A percentile compares a stretch with the other conserved stretches of the same genome.
phyloP scores from a whole-genome alignment of 2,797 vertebrate species.

The Brachymystax lenok region DNA sequence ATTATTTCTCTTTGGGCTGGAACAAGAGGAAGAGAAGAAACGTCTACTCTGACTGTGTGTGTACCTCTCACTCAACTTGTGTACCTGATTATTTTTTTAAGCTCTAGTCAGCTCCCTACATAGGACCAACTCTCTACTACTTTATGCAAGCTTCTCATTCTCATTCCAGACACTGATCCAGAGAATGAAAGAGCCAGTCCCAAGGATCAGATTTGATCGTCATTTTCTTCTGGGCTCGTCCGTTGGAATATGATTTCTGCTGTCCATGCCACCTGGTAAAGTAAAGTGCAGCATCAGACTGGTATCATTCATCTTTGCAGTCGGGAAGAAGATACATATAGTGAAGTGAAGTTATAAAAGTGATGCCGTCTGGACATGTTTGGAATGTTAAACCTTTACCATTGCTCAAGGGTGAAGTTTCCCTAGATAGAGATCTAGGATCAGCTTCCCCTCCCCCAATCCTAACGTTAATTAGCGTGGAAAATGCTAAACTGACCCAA shows the following conservation, averaged over 20 bases:
- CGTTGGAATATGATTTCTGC: background rate
- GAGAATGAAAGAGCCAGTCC: background rate
- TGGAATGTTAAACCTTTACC: too few species aligned
- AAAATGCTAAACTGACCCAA: too few species aligned
- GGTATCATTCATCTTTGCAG: background rate
- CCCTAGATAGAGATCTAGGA: too few species aligned
- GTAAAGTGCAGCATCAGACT: background rate
- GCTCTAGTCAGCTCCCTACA: background rate
- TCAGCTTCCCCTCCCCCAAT: too few species aligned
- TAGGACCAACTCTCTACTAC: background rate
- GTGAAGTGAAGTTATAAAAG: too few species aligned
- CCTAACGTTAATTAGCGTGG: too few species aligned
- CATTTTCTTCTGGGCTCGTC: background rate
- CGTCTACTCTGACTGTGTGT: background rate
- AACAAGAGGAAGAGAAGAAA: background rate
- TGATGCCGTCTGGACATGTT: too few species aligned
- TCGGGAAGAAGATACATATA: background rate
- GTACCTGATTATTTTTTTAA: background rate
- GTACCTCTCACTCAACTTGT: background rate
- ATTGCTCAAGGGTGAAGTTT: too few species aligned
- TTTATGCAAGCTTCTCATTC: conserved; percentile 5
- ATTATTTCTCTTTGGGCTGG: conserved; percentile 28
- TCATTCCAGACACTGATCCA: conserved; percentile 3
- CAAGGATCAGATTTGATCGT: background rate
- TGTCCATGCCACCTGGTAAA: background rate